These are phyloP conservation scores for Caenorhabditis drosophilae DNA, from an alignment of 2,888 invertebrate genomes.

Conservation along the genomic window DNA sequence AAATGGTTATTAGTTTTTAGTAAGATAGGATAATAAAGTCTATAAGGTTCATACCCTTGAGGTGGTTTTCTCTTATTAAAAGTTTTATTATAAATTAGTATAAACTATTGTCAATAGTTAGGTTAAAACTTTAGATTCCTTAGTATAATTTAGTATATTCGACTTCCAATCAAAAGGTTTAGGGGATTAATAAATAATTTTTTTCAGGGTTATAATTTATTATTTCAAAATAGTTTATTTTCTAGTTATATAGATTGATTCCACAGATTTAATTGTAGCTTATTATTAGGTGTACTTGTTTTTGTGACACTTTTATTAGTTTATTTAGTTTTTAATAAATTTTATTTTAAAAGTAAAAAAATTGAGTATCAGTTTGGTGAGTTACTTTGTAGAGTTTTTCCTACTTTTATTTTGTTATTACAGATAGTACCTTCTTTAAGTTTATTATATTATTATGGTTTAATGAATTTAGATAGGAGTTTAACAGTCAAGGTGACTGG, in stretches of 20 bases:
- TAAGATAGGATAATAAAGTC: conserved; percentile 59
- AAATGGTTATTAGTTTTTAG: conserved; percentile 49
- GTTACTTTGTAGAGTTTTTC: conserved; percentile 64
- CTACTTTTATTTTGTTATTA: conserved; percentile 62
- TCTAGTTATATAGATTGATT: conserved; percentile 54
- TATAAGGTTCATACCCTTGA: conserved; percentile 56
- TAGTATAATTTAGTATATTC: conserved; percentile 55
- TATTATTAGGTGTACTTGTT: conserved; percentile 53
- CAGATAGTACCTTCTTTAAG: conserved; percentile 64
- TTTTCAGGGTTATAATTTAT: conserved; percentile 57
- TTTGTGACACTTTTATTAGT: conserved; percentile 48
- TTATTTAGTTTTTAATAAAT: conserved; percentile 46
- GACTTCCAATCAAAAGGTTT: conserved; percentile 55
- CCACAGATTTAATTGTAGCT: conserved; percentile 55
- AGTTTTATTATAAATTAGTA: conserved; percentile 59
- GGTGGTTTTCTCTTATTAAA: conserved; percentile 56
- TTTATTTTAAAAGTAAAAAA: conserved; percentile 53
- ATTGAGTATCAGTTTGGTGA: conserved; percentile 58
- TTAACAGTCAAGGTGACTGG: conserved; percentile 69
- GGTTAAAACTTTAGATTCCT: conserved; percentile 53
- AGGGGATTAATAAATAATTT: conserved; percentile 52
- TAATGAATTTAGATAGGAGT: conserved; percentile 61
- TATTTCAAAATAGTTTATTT: conserved; percentile 51
- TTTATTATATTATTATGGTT: conserved; percentile 65
- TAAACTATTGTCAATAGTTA: conserved; percentile 54